Conservation (phyloP, 2,888 invertebrate genomes). For the Teleiodes luculella region DNA sequence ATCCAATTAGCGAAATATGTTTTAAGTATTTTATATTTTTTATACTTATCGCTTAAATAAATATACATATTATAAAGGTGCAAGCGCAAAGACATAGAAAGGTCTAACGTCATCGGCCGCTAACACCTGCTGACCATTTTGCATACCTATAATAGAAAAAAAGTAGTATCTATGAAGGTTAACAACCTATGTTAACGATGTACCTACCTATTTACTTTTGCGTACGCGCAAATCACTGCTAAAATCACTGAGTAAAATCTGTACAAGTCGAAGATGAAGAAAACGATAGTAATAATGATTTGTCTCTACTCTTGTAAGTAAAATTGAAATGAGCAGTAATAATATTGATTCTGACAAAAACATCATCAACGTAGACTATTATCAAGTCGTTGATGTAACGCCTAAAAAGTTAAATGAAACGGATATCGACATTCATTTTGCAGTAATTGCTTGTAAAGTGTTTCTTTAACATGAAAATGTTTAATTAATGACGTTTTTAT, state of each 20-base stretch:
- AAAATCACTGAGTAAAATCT: too few species aligned
- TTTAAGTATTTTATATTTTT: too few species aligned
- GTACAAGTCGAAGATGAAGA: too few species aligned
- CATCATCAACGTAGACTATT: constrained; percentile 6
- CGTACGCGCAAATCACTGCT: background rate
- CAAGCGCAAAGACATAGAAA: constrained; percentile 60
- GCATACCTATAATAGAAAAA: constrained; percentile 23
- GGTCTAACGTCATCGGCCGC: constrained; percentile 68
- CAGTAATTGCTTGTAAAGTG: constrained; percentile 19
- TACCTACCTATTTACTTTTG: too few species aligned
- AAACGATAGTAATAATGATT: too few species aligned
- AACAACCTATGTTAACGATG: background rate
- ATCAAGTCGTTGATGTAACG: constrained; percentile 11
- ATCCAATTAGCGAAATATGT: too few species aligned
- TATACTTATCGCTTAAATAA: too few species aligned
- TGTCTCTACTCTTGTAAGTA: too few species aligned
- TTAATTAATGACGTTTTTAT: constrained; percentile 43
- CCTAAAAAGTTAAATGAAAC: constrained; percentile 10
- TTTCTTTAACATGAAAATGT: constrained; percentile 24
- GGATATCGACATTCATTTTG: constrained; percentile 15
- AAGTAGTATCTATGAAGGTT: background rate
- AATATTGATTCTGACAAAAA: constrained; percentile 4
- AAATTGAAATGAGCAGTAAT: background rate
- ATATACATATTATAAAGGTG: too few species aligned
- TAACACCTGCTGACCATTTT: constrained; percentile 52